phyloP scores from a whole-genome alignment of 2,888 invertebrate genomes.

The Lepidocyrtoides sp. region DNA sequence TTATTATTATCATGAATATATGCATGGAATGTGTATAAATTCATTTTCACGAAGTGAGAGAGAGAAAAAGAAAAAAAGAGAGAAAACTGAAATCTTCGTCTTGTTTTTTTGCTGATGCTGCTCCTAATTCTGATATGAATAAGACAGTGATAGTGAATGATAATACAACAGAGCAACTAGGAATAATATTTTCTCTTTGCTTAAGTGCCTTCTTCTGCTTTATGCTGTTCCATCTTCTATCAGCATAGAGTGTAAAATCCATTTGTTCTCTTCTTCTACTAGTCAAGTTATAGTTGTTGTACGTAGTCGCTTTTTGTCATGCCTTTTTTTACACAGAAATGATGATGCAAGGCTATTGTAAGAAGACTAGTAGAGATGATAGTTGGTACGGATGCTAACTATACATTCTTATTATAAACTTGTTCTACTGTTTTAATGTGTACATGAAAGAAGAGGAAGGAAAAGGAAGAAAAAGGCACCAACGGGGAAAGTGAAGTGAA shows the following conservation, averaged over 20 bases:
- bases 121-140: conserved; percentile 57
- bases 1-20: conserved; percentile 52
- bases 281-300: too few relatives aligned
- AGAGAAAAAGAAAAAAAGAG: neutral
- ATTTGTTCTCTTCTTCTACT: conserved; percentile 7
- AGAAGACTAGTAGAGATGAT: neutral
- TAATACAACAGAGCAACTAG: conserved; percentile 37
- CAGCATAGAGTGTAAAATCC: conserved; percentile 45
- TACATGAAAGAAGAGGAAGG: conserved; percentile 51
- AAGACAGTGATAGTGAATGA: conserved; percentile 58
- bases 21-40: conserved; percentile 55
- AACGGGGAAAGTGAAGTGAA: conserved; percentile 70
- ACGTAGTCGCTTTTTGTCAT: conserved; percentile 37
- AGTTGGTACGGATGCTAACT: neutral
- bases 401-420: conserved; percentile 56
- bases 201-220: conserved; percentile 53
- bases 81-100: conserved; percentile 32
- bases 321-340: neutral
- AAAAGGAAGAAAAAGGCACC: conserved; percentile 65
- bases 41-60: conserved; percentile 32
- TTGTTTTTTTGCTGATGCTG: conserved; percentile 43
- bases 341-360: neutral
- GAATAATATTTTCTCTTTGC: conserved; percentile 39
- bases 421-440: conserved; percentile 55
- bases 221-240: conserved; percentile 43